Base-by-base conservation (phyloP, 2,113 vertebrate species). In the Dinomys branickii region DNA sequence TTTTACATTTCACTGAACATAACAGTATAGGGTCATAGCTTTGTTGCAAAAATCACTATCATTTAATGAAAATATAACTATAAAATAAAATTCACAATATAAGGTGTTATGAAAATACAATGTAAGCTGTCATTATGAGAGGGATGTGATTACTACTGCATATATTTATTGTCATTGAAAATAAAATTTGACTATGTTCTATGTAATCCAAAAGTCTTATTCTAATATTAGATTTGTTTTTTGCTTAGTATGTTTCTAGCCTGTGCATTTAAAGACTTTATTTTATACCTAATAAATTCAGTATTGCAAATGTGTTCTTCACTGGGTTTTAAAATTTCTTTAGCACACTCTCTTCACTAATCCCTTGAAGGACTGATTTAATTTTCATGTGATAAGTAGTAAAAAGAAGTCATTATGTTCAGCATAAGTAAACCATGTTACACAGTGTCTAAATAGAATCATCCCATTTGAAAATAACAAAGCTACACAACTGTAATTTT, bases 271-370 rank as follows among this genome's bases (percentile, higher is more conserved):
- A 56, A 94, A 93, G 35, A 77, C 4, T 63, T 85, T 95, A 84
- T 38, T 77, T 0, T 44, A 30, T 59, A 33, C 75, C 75, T 90
- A 89, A 85, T 90, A 41, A 85, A 90, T 81, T 69, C 94, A 41
- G 61, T 82, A 81, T 58, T 92, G 22, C 20, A 75, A 63, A 7
- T 58, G n/a, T 75, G 77, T 95, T 54, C 52, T 87, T 93, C 33
- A 71, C 41, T 90, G 61, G 7, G 10, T 1, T 83, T 91, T 89
- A 85, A 77, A 71, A 83, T 63, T 94, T 67, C n/a, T 94, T 94
- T 86, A 94, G 38, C 8, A 89, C 1, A 38, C 24, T 81, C 0
- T 90, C 12, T 96, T 91, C 80, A 54, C 12, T n/a, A 92, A 47
- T 85, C 20, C 20, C 24, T 91, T 85, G 44, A 71, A 94, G 83